Evolutionary conservation across 2,888 invertebrate genomes (phyloP).

Genomic region (Charanyca ferruginea): DNA sequence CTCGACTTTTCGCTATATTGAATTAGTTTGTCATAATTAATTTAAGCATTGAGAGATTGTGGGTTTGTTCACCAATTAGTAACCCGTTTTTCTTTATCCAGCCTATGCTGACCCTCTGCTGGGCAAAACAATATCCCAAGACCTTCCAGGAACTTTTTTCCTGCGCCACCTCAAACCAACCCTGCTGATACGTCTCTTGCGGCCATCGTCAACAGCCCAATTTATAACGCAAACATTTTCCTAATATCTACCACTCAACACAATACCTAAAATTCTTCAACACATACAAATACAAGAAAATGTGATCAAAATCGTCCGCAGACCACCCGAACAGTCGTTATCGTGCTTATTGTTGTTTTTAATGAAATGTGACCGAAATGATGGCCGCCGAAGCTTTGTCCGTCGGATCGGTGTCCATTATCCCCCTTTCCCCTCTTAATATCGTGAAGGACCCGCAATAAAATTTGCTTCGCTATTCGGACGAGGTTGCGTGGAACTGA

Average conservation of each 20-base stretch:
- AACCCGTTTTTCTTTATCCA: no score
- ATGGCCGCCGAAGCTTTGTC: conserved; percentile 81
- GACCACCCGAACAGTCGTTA: conserved; percentile 76
- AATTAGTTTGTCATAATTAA: no score
- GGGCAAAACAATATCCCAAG: no score
- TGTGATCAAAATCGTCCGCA: conserved; percentile 71
- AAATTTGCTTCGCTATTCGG: conserved; percentile 78
- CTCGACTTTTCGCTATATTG: no score
- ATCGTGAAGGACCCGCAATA: conserved; percentile 79
- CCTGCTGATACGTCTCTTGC: no score
- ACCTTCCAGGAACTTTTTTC: no score
- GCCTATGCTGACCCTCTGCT: no score
- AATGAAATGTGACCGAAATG: conserved; percentile 84
- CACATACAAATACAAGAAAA: conserved; percentile 64
- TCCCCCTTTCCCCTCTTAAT: conserved; percentile 80
- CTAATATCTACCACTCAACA: background rate
- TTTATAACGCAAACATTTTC: background rate
- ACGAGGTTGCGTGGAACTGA: conserved; percentile 70
- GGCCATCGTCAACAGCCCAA: no score
- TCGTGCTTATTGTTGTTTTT: conserved; percentile 85
- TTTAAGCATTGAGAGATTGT: no score
- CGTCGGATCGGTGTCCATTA: conserved; percentile 82
- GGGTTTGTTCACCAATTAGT: no score
- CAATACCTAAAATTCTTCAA: conserved; percentile 35
- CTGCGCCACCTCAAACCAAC: no score